These are phyloP conservation scores for Rhynchonycteris naso DNA, from an alignment of 2,797 vertebrate genomes.

Conservation along the genomic window DNA sequence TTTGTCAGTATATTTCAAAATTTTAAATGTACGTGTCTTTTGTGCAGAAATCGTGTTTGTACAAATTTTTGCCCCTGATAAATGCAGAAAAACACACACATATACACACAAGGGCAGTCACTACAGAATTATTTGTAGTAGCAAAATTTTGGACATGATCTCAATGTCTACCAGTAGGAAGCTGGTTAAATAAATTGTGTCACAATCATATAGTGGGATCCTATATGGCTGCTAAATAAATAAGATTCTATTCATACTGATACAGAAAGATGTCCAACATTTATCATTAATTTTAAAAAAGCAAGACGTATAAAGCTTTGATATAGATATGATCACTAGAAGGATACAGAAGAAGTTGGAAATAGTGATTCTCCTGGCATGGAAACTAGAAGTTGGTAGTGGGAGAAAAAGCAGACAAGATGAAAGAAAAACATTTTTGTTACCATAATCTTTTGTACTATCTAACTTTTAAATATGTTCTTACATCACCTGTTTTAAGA, in stretches of 20 bases:
- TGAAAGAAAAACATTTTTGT: background rate
- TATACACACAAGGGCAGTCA: background rate
- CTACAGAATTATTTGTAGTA: background rate
- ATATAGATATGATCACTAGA: background rate
- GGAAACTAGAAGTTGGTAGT: background rate
- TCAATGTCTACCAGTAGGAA: background rate
- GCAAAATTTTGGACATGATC: background rate
- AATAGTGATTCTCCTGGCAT: background rate
- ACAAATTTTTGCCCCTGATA: background rate
- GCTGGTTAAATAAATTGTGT: background rate
- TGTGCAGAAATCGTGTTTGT: background rate
- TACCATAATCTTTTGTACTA: background rate
- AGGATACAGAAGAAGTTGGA: background rate
- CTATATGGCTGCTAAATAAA: background rate
- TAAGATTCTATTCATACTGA: background rate
- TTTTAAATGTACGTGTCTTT: background rate
- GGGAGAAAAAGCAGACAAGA: background rate
- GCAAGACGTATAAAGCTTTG: background rate
- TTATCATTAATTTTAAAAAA: background rate
- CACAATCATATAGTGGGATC: background rate
- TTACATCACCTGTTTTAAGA: background rate
- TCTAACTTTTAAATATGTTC: conserved; percentile 15
- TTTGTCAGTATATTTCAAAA: background rate
- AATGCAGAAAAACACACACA: background rate
- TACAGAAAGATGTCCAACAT: background rate